A percentile compares a stretch with the other conserved stretches of the same genome.
Evolutionary conservation across 2,113 vertebrate genomes (phyloP).

Genomic region (Cheirogaleus medius): DNA sequence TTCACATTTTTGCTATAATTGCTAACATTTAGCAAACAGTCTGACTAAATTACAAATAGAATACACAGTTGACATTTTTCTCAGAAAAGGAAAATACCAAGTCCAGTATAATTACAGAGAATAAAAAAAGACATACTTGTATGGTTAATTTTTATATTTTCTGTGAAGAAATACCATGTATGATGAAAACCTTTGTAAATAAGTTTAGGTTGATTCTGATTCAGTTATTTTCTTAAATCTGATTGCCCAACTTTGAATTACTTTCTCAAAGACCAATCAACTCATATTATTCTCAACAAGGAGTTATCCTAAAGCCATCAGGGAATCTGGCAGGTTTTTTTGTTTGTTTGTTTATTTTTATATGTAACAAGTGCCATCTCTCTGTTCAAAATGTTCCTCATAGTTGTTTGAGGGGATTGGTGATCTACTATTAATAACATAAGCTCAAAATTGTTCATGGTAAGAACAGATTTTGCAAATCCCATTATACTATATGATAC

Average conservation of each 20-base stretch:
- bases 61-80: slow-evolving; percentile 55
- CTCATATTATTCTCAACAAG: slow-evolving; percentile 50
- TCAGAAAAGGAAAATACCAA: slow-evolving; percentile 63
- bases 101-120: slow-evolving; percentile 54
- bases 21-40: slow-evolving; percentile 64
- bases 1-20: slow-evolving; percentile 69
- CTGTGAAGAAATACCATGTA: slow-evolving; percentile 36
- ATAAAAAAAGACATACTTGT: slow-evolving; percentile 27
- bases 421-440: slow-evolving; percentile 24
- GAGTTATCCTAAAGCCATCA: slow-evolving; percentile 28
- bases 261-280: slow-evolving; percentile 46
- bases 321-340: background rate
- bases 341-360: background rate
- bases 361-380: slow-evolving; percentile 13
- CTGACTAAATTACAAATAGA: slow-evolving; percentile 69
- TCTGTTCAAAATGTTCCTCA: background rate
- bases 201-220: slow-evolving; percentile 60
- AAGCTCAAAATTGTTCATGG: slow-evolving; percentile 18
- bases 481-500: background rate
- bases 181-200: slow-evolving; percentile 23
- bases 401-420: background rate
- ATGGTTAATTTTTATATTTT: slow-evolving; percentile 59
- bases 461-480: slow-evolving; percentile 9
- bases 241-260: slow-evolving; percentile 58
- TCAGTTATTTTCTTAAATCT: slow-evolving; percentile 34